Conservation (phyloP, 2,888 invertebrate species). For the Hipparchia sbordonii region DNA sequence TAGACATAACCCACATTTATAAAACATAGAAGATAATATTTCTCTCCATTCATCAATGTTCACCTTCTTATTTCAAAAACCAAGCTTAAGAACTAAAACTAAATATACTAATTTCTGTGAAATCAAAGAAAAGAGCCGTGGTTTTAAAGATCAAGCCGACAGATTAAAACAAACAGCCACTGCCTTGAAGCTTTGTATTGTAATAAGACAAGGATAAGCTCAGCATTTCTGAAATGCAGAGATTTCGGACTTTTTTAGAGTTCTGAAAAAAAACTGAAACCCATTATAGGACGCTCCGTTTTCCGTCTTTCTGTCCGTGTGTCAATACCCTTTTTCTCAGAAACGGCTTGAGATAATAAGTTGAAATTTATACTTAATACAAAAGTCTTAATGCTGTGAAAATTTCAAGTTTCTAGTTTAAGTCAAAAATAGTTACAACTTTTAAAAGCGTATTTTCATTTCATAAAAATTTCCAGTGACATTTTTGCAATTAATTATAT, state of each 20-base stretch:
- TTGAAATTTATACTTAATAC: too few relatives aligned
- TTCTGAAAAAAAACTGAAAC: too few relatives aligned
- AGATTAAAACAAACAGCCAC: background rate
- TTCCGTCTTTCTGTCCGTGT: too few relatives aligned
- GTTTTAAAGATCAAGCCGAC: background rate
- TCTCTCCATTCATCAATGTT: background rate
- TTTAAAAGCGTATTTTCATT: too few relatives aligned
- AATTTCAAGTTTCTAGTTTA: too few relatives aligned
- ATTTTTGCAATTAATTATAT: too few relatives aligned
- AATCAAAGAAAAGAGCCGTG: background rate
- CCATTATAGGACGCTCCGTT: too few relatives aligned
- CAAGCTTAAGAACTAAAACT: background rate
- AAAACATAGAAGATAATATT: background rate
- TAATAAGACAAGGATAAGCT: background rate
- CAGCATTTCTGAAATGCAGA: background rate
- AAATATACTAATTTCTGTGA: background rate
- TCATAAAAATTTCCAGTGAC: too few relatives aligned
- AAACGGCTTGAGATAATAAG: too few relatives aligned
- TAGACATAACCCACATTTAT: background rate
- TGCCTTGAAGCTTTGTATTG: background rate
- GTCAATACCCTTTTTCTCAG: too few relatives aligned
- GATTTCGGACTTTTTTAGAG: background rate
- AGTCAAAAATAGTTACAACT: too few relatives aligned
- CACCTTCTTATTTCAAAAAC: background rate
- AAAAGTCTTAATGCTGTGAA: too few relatives aligned